phyloP scores from a whole-genome alignment of 2,888 invertebrate genomes.

The Cerceris ruficornis region DNA sequence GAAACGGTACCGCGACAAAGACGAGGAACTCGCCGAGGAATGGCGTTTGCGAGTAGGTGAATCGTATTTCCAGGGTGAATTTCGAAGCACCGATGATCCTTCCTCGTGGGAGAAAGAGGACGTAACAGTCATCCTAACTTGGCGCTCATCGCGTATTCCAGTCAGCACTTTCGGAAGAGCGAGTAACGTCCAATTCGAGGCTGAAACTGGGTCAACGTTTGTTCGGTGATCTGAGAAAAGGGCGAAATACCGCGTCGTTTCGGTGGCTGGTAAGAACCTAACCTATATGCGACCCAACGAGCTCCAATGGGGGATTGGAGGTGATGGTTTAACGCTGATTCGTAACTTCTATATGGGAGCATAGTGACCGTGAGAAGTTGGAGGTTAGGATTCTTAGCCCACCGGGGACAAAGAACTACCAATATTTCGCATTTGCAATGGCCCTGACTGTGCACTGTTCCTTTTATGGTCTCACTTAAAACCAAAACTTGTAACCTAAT shows the following conservation, averaged over 20 bases:
- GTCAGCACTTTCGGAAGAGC: conserved; percentile 66
- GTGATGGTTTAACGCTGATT: conserved; percentile 7
- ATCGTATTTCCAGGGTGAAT: conserved; percentile 41
- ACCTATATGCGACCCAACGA: conserved; percentile 22
- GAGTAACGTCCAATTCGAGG: conserved; percentile 63
- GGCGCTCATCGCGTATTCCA: conserved; percentile 65
- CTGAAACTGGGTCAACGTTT: conserved; percentile 64
- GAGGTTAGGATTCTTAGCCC: conserved; percentile 1
- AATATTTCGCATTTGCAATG: neutral
- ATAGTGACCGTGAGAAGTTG: conserved; percentile 6
- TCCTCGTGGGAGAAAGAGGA: conserved; percentile 40
- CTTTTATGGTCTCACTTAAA: neutral
- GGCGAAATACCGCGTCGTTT: conserved; percentile 57
- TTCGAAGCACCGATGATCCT: conserved; percentile 35
- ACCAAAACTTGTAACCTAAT: neutral
- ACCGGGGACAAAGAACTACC: neutral
- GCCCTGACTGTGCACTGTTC: neutral
- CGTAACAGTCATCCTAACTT: conserved; percentile 53
- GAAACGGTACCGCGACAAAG: too few relatives aligned
- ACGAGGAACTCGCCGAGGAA: neutral
- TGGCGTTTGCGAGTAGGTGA: conserved; percentile 18
- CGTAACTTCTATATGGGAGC: conserved; percentile 24
- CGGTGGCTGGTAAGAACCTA: conserved; percentile 42
- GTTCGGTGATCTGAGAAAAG: conserved; percentile 64
- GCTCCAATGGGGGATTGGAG: neutral